Evolutionary conservation across 2,797 vertebrate species (phyloP).

Genomic region (Pogonophryne albipinna): DNA sequence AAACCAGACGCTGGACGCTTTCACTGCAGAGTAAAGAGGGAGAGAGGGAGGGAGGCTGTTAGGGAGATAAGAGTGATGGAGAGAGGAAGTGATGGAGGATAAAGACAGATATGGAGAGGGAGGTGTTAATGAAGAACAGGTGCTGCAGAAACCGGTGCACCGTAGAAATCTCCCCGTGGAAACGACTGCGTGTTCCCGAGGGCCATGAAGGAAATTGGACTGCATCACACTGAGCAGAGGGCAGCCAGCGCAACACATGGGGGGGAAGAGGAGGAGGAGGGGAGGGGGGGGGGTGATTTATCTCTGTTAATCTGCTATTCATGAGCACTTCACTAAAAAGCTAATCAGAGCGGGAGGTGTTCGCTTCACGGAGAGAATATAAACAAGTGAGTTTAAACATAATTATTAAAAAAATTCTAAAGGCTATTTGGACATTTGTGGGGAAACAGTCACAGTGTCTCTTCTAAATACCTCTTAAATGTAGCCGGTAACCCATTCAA

Average conservation of each 20-base stretch:
- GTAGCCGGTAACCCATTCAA: too few species aligned
- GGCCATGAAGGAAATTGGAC: slow-evolving; percentile 69
- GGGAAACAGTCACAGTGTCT: too few species aligned
- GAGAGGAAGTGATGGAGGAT: slow-evolving; percentile 30
- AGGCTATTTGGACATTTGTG: too few species aligned
- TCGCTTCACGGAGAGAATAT: slow-evolving; percentile 21
- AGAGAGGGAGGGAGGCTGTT: slow-evolving; percentile 13
- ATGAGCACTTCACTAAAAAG: slow-evolving; percentile 43
- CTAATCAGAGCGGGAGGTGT: slow-evolving; percentile 42
- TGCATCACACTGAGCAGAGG: slow-evolving; percentile 57
- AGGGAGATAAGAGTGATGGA: slow-evolving; percentile 2
- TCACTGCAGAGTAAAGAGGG: slow-evolving; percentile 76
- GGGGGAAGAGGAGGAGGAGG: neutral
- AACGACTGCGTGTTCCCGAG: slow-evolving; percentile 42
- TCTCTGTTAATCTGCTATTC: slow-evolving; percentile 52
- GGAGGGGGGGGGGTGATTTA: too few species aligned
- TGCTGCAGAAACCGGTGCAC: slow-evolving; percentile 43
- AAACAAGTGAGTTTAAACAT: slow-evolving; percentile 26
- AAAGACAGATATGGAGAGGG: slow-evolving; percentile 49
- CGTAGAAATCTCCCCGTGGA: slow-evolving; percentile 58
- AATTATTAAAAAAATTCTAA: too few species aligned
- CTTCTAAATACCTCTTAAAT: too few species aligned
- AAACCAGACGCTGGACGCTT: slow-evolving; percentile 73
- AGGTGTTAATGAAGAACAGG: slow-evolving; percentile 23
- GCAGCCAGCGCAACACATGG: slow-evolving; percentile 34